Conservation (phyloP, 2,888 invertebrate species). For the Hypomecis punctinalis region DNA sequence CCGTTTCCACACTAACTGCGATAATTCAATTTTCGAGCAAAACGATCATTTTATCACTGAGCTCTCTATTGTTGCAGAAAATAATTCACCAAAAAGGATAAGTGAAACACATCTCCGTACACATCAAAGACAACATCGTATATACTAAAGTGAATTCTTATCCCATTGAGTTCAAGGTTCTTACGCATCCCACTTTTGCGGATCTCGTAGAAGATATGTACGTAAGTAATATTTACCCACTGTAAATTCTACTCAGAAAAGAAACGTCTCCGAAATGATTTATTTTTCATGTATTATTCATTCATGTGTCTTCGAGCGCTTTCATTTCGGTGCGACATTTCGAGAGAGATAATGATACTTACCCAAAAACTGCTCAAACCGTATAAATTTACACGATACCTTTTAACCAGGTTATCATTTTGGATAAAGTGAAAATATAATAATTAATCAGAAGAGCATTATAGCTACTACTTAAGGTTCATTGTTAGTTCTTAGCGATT, state of each 20-base stretch:
- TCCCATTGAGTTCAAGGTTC: constrained; percentile 37
- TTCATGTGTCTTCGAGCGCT: constrained; percentile 75
- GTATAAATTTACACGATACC: neutral
- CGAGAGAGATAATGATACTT: constrained; percentile 76
- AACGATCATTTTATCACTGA: constrained; percentile 59
- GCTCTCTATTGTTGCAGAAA: constrained; percentile 38
- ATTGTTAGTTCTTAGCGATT: constrained; percentile 13
- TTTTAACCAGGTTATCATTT: neutral
- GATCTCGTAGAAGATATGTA: constrained; percentile 54
- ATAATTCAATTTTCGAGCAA: constrained; percentile 67
- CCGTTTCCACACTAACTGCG: constrained; percentile 67
- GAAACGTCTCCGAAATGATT: constrained; percentile 72
- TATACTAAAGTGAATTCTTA: constrained; percentile 20
- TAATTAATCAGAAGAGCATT: constrained; percentile 1
- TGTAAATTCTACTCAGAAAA: constrained; percentile 65
- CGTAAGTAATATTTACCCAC: constrained; percentile 62
- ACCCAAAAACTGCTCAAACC: constrained; percentile 53
- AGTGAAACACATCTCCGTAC: constrained; percentile 16
- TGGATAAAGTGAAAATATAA: constrained; percentile 1
- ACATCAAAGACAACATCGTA: constrained; percentile 22
- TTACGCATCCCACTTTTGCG: constrained; percentile 49
- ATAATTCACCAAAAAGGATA: constrained; percentile 38
- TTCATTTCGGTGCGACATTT: constrained; percentile 78
- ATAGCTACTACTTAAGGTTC: constrained; percentile 16
- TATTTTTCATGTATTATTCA: constrained; percentile 83